Evolutionary conservation across 1,140 invertebrate genomes (phyloP), one percentile per base, ranked within the genome.

Genomic region (Papilio polytes): DNA sequence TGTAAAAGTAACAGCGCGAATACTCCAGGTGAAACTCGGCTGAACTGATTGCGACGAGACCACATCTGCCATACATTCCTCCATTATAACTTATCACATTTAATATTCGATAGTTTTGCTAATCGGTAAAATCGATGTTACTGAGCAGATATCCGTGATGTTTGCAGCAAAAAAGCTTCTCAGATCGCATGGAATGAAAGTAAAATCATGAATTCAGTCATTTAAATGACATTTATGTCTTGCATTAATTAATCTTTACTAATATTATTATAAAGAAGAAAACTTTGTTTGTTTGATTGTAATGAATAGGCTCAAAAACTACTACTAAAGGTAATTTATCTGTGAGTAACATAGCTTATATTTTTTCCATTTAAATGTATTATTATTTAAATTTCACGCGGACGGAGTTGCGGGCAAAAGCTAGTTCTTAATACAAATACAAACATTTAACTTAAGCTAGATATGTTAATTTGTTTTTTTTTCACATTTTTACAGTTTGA

Each of bases 1-100:
- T 93, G 91, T 92, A 94, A 94, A 94, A 94, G 93, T 93, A 94
- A 94, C 93, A 94, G 88, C 92, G 88, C 91, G 89, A 92, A 94
- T 94, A 94, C 90, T 94, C 92, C 85, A 86, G 88, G 93, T 92
- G 93, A 94, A 94, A 94, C 92, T 94, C 93, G 91, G 81, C 88
- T 88, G 92, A 92, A 93, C 89, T 94, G 93, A 94, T 94, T 94
- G 86, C 86, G 82, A 81, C 80, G 81, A 86, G 87, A 87, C 84
- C 79, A 73, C 78, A 81, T 81, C 82, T 85, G 85, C 86, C 86
- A 88, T 88, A 90, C 90, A 93, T 93, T 91, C 89, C 87, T 85
- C 74, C 85, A 80, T 89, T 90, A 86, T 85, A 26, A 88, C 88
- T 90, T 88, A 91, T 87, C 87, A 84, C 87, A 91, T 83, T 84